Evolutionary conservation across 2,113 vertebrate species (phyloP), one percentile per base, ranked within the genome.

Genomic region (Eira barbara): DNA sequence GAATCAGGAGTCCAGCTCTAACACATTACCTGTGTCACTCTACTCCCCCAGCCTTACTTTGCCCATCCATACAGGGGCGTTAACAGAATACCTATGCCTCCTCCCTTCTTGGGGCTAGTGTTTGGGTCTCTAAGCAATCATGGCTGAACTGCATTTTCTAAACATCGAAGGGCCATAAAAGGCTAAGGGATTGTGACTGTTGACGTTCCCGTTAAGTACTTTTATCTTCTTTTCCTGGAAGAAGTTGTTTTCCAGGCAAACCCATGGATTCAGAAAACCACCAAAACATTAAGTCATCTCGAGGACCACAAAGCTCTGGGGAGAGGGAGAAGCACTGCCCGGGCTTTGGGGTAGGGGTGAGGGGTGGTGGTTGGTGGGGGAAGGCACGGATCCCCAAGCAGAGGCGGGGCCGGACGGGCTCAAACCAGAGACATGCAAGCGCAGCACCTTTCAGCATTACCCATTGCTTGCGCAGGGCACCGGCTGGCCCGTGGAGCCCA

Each of bases 211-310:
- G 59, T 92, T 45, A 96, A 96, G 84, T 4, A 49, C 39, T 91
- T 95, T 88, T 47, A 83, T 89, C 93, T 86, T 39, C 47, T 89
- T 73, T 97, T 97, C 74, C 86, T 96, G 93, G 95, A 96, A 95
- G 47, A 91, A 61, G 14, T 27, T 93, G 59, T 88, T 93, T 94
- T 96, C 69, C 34, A 89, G 89, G 92, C 92, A 96, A 96, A 89
- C 67, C 15, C 79, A 31, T 82, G 55, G 80, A 3, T 42, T 97
- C 52, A 42, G 65, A 97, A 82, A 97, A 94, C 81, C 65, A 88
- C 63, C 31, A 45, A 73, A 89, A 42, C 39, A 42, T 55, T 4
- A 63, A 84, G 88, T 86, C 85, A 84, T 74, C 91, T 36, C 13
- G 4, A 84, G 67, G 78, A 49, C 88, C 49, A 31, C 31, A 39